Conservation (phyloP, 1,140 invertebrate genomes). For the Rhopalosiphum maidis region DNA sequence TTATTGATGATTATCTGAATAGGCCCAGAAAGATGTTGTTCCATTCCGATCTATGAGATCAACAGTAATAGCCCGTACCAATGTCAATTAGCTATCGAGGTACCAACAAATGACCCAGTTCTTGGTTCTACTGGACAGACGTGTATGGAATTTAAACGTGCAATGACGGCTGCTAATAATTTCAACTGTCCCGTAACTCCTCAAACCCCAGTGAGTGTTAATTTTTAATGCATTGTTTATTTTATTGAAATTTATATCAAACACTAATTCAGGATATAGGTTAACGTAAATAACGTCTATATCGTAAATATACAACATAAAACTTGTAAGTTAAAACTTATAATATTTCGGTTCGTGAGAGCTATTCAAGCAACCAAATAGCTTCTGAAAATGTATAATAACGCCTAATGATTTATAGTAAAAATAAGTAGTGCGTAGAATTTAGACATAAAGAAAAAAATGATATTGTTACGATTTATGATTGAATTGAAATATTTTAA, state of each 20-base stretch:
- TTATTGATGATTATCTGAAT: neutral
- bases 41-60: neutral
- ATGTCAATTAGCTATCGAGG: neutral
- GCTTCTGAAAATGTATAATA: neutral
- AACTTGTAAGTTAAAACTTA: neutral
- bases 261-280: neutral
- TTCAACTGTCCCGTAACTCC: neutral
- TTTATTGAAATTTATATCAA: neutral
- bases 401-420: neutral
- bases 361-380: neutral
- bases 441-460: too few relatives aligned
- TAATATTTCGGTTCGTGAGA: neutral
- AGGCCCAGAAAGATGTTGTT: neutral
- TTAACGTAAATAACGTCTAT: neutral
- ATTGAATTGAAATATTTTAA: too few relatives aligned
- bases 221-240: neutral
- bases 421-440: too few relatives aligned
- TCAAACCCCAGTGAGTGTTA: neutral
- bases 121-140: neutral
- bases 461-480: too few relatives aligned
- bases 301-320: neutral
- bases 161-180: neutral
- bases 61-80: neutral
- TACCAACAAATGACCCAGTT: neutral
- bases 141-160: constrained; percentile 21